Evolutionary conservation across 2,113 vertebrate species (phyloP), one percentile per base, ranked within the genome.

Genomic region (Cephalopterus ornatus): DNA sequence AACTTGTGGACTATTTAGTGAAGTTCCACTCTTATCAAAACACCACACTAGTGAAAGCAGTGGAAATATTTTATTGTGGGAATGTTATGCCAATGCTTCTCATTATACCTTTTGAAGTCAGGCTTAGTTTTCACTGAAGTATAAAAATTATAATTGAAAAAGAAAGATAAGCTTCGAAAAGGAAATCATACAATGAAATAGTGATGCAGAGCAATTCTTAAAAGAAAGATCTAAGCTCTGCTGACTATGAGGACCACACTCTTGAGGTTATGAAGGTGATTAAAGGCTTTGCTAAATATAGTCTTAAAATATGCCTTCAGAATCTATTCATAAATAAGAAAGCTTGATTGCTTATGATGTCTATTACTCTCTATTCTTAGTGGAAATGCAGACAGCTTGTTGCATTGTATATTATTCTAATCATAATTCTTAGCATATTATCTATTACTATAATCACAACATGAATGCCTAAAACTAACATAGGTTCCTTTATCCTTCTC

Each of bases 201-300:
- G 5, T 12, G 22, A 87, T 68, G 42, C 19, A 89, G 76, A 88
- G 42, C 24, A 93, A 81, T 12, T 26, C 27, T 63, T n/a, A 4
- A 46, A 50, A 67, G 62, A 62, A 37, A 19, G 8, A 20, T 44
- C 50, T 74, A 62, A 75, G 33, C 47, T 26, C 42, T 89, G 41
- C 26, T 71, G 55, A 86, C 27, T 84, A 58, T 32, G 24, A 72
- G 39, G 52, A 84, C 30, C 27, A 33, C 3, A 24, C 1, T 9
- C 19, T n/a, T 52, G 44, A 75, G 41, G 33, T 75, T 56, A 94
- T 53, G n/a, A 85, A 68, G 28, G 56, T 78, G 65, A 80, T 82
- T 67, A 78, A 89, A 11, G 26, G 37, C 73, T 89, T 93, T 91
- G 44, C 77, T 91, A 95, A 94, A 94, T 89, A 87, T 42, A 91